Evolutionary conservation across 2,113 vertebrate species (phyloP).

Genomic region (Tetraodon nigroviridis): DNA sequence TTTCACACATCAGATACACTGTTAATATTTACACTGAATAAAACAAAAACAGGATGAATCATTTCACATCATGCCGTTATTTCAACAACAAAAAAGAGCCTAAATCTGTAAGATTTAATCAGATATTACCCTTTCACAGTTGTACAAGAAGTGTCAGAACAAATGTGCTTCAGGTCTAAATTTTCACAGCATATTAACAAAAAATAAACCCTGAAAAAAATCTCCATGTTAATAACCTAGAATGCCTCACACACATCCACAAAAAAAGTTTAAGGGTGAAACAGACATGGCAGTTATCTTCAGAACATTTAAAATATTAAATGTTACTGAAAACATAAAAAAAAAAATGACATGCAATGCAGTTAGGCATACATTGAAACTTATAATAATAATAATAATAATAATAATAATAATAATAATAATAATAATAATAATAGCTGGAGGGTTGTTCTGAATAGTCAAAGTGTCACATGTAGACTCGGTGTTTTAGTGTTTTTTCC

Average conservation of each 20-base stretch:
- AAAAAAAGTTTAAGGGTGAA: constrained; percentile 29
- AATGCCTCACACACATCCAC: constrained; percentile 10
- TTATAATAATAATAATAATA: constrained; percentile 25
- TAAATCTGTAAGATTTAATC: constrained; percentile 33
- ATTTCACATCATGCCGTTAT: constrained; percentile 49
- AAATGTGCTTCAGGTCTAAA: constrained; percentile 37
- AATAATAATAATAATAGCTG: constrained; percentile 38
- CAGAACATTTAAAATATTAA: constrained; percentile 41
- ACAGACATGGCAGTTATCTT: constrained; percentile 41
- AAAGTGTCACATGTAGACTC: constrained; percentile 69
- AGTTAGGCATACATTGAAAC: constrained; percentile 14
- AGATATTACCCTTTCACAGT: constrained; percentile 51
- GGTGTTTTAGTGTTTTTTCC: constrained; percentile 46
- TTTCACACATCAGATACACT: constrained; percentile 67
- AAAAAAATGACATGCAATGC: constrained; percentile 25
- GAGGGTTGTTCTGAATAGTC: constrained; percentile 40
- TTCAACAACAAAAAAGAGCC: constrained; percentile 38
- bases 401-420: constrained; percentile 37
- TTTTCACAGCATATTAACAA: constrained; percentile 5
- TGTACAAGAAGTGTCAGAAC: constrained; percentile 44
- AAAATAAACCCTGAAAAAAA: constrained; percentile 12
- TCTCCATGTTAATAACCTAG: constrained; percentile 32
- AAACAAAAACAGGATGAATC: constrained; percentile 43
- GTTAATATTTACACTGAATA: constrained; percentile 70
- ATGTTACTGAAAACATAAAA: constrained; percentile 35